A percentile compares a stretch with the other conserved stretches of the same genome.
phyloP scores from a whole-genome alignment of 2,113 vertebrate species.

The Pachyramphus minor region DNA sequence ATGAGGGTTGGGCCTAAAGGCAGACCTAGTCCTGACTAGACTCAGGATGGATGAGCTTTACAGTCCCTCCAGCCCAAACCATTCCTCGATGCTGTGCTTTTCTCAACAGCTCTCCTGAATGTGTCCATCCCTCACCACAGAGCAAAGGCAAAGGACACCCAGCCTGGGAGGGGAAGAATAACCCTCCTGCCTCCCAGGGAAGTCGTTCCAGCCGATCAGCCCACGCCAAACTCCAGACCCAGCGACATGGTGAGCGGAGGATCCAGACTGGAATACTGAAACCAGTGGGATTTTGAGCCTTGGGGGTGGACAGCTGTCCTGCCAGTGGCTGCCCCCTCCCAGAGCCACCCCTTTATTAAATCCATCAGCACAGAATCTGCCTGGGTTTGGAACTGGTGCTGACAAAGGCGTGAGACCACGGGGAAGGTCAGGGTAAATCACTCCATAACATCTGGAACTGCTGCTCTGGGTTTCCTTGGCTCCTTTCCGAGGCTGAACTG shows the following conservation, averaged over 20 bases:
- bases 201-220: background rate
- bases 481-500: background rate
- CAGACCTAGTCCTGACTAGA: no score
- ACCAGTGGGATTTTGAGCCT: background rate
- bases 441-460: background rate
- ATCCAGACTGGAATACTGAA: background rate
- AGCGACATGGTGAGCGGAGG: background rate
- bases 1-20: no score
- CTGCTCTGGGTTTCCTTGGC: background rate
- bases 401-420: accelerated
- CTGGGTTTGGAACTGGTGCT: background rate
- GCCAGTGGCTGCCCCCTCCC: background rate
- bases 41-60: background rate
- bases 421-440: background rate
- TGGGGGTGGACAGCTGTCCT: background rate
- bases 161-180: background rate
- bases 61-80: background rate
- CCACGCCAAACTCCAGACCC: background rate
- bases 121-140: accelerated
- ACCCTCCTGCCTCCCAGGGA: background rate
- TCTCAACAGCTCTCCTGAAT: background rate
- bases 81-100: background rate
- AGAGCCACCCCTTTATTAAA: background rate
- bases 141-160: background rate
- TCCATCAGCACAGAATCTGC: background rate